phyloP scores from a whole-genome alignment of 2,888 invertebrate genomes.

The Agrochola macilenta region DNA sequence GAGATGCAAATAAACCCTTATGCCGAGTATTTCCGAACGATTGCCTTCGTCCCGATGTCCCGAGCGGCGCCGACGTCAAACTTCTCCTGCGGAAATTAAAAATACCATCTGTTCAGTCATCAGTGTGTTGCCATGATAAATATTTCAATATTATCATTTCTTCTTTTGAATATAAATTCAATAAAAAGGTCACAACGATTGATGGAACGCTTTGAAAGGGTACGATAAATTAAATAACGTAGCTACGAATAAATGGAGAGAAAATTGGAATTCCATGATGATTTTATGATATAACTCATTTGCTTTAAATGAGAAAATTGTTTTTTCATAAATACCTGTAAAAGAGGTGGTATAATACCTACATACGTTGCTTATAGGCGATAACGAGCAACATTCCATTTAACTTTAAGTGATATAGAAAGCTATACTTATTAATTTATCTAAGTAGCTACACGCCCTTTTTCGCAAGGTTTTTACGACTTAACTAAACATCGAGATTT shows the following conservation, averaged over 20 bases:
- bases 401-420: too few relatives aligned
- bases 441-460: too few relatives aligned
- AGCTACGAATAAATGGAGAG: not conserved
- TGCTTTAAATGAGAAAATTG: not conserved
- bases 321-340: not conserved
- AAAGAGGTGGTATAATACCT: not conserved
- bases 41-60: constrained; percentile 56
- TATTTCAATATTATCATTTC: constrained; percentile 58
- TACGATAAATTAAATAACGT: constrained; percentile 30
- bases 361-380: not conserved
- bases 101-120: constrained; percentile 65
- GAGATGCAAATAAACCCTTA: constrained; percentile 69
- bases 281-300: constrained; percentile 3
- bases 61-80: constrained; percentile 37
- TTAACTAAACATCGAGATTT: too few relatives aligned
- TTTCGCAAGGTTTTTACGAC: too few relatives aligned
- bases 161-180: constrained; percentile 48
- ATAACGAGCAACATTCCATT: not conserved
- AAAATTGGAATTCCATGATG: constrained; percentile 13
- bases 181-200: constrained; percentile 50
- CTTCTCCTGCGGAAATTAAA: constrained; percentile 66
- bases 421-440: too few relatives aligned
- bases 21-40: constrained; percentile 65
- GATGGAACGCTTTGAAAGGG: constrained; percentile 44
- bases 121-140: constrained; percentile 61